These are phyloP conservation scores for Anagyrus pseudococci DNA, from an alignment of 2,888 invertebrate genomes.

Conservation along the genomic window DNA sequence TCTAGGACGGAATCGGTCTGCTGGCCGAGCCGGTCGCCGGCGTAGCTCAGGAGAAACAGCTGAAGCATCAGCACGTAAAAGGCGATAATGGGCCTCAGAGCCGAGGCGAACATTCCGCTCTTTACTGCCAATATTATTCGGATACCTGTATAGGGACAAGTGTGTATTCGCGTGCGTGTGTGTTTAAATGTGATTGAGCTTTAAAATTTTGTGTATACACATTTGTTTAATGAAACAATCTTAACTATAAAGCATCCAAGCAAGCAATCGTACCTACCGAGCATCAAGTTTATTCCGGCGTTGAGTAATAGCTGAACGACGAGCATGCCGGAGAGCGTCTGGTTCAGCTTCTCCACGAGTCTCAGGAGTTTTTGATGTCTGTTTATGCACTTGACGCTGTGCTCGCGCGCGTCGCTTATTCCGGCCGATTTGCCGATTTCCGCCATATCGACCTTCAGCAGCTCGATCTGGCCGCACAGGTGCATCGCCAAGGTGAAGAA, in stretches of 20 bases:
- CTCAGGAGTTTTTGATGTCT: constrained; percentile 43
- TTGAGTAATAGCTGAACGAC: constrained; percentile 40
- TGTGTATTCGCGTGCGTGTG: too few relatives aligned
- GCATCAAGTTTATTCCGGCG: constrained; percentile 27
- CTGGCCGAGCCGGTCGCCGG: constrained; percentile 45
- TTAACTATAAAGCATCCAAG: too few relatives aligned
- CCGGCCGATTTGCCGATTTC: constrained; percentile 26
- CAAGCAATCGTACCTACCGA: constrained; percentile 18
- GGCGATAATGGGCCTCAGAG: constrained; percentile 36
- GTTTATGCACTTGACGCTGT: constrained; percentile 22
- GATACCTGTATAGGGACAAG: constrained; percentile 40
- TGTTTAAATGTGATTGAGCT: too few relatives aligned
- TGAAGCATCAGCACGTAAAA: constrained; percentile 43
- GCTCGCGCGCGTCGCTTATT: constrained; percentile 4
- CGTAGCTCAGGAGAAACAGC: constrained; percentile 45
- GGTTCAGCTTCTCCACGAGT: constrained; percentile 37
- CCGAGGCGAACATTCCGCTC: constrained; percentile 33
- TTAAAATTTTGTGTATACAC: too few relatives aligned
- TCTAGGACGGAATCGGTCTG: constrained; percentile 42
- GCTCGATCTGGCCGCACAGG: constrained; percentile 54
- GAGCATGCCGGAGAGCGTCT: constrained; percentile 39
- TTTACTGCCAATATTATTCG: constrained; percentile 42
- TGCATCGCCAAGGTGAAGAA: constrained; percentile 53
- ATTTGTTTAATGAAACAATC: too few relatives aligned
- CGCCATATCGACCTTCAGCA: constrained; percentile 45